A percentile compares a stretch with the other conserved stretches of the same genome.
phyloP scores from a whole-genome alignment of 2,888 invertebrate species.

The Oasisia sp. region DNA sequence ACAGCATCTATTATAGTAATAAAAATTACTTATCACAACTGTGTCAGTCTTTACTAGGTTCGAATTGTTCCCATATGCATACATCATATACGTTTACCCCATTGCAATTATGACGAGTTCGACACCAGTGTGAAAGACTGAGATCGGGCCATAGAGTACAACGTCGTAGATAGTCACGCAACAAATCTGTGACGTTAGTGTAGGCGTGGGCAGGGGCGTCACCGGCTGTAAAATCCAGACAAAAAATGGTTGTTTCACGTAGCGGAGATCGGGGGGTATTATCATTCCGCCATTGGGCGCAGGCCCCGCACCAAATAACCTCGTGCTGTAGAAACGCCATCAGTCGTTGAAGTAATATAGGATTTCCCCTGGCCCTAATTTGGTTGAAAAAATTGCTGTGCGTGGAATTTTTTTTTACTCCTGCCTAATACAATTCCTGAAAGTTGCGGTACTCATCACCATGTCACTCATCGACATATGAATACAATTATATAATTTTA shows the following conservation, averaged over 20 bases:
- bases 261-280: background rate
- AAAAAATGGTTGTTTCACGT: background rate
- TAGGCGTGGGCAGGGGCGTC: background rate
- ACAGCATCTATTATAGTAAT: too few relatives aligned
- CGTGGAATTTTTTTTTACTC: background rate
- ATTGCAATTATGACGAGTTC: too few relatives aligned
- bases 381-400: background rate
- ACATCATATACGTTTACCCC: too few relatives aligned
- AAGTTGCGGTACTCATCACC: background rate
- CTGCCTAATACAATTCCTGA: background rate
- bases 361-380: background rate
- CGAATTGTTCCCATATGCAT: too few relatives aligned
- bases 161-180: background rate
- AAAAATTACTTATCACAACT: too few relatives aligned
- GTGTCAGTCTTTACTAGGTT: too few relatives aligned
- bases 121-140: background rate
- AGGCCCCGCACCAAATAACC: slow-evolving; percentile 1
- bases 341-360: background rate
- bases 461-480: background rate
- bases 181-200: background rate
- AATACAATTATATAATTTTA: background rate
- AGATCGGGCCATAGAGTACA: background rate
- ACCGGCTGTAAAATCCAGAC: background rate
- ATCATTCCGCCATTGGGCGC: slow-evolving; percentile 9
- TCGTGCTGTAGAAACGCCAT: background rate